phyloP scores from a whole-genome alignment of 1,140 invertebrate species.

The Chironomus striatipennis region DNA sequence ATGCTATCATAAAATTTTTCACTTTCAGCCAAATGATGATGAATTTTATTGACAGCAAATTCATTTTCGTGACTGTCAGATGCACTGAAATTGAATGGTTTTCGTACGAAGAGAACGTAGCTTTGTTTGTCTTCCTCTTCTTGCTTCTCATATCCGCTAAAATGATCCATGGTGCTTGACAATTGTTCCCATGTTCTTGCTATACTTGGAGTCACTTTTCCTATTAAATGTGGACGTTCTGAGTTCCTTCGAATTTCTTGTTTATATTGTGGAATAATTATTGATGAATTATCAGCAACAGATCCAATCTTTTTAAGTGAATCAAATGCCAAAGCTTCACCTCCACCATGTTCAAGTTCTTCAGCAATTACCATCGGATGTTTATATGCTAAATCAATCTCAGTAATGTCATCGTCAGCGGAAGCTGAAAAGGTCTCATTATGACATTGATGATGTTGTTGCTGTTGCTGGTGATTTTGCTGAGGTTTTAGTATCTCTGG shows the following conservation, averaged over 20 bases:
- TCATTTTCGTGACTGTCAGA: background rate
- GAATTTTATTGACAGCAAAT: constrained; percentile 32
- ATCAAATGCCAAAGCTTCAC: background rate
- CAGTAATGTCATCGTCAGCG: too few species aligned
- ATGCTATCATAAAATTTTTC: constrained; percentile 47
- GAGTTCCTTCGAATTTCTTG: background rate
- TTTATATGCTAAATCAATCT: constrained; percentile 25
- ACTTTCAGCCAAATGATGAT: constrained; percentile 34
- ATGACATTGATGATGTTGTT: background rate
- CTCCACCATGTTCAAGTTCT: background rate
- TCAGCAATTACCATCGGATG: constrained; percentile 25
- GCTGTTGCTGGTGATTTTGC: background rate
- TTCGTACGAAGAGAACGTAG: constrained; percentile 29
- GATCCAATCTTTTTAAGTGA: background rate
- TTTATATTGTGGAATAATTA: background rate
- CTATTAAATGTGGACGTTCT: constrained; percentile 24
- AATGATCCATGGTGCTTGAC: background rate
- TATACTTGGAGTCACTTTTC: constrained; percentile 25
- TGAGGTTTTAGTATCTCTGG: constrained; percentile 26
- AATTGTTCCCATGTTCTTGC: constrained; percentile 26
- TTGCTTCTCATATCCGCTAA: background rate
- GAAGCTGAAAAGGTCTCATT: constrained; percentile 1
- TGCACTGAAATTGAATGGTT: background rate
- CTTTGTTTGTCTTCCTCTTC: background rate
- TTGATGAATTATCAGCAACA: background rate